Percentiles rank a stretch among this genome's conserved stretches.
Evolutionary conservation across 2,113 vertebrate species (phyloP).

Genomic region (Merops nubicus): DNA sequence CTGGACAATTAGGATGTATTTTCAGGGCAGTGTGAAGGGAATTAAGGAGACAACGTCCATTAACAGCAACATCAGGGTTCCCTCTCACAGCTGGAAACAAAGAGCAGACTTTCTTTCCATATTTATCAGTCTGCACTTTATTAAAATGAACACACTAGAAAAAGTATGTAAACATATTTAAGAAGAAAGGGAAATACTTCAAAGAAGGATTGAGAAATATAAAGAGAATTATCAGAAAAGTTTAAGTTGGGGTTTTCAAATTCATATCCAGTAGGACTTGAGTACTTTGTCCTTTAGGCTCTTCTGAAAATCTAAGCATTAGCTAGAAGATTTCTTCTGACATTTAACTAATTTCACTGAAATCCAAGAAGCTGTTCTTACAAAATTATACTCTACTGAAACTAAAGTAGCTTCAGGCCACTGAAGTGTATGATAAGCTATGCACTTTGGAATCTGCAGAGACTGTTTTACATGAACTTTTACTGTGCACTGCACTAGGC

Average conservation of each 20-base stretch:
- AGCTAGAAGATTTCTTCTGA: neutral
- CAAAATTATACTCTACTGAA: neutral
- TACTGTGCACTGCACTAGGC: neutral
- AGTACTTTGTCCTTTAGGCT: neutral
- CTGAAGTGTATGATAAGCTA: neutral
- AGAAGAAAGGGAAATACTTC: neutral
- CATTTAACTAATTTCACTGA: neutral
- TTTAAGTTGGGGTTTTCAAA: neutral
- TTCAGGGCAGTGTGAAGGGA: neutral
- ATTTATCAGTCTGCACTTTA: conserved; percentile 38
- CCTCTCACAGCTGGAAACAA: conserved; percentile 23
- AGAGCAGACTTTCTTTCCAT: neutral
- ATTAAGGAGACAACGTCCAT: conserved; percentile 4
- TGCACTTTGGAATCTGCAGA: neutral
- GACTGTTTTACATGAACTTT: neutral
- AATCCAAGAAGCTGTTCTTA: neutral
- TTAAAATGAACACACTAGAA: neutral
- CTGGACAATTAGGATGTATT: neutral
- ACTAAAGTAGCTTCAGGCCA: neutral
- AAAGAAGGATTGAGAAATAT: neutral
- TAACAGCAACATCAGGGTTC: neutral
- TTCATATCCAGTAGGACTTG: neutral
- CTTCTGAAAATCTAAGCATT: neutral
- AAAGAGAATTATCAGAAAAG: neutral
- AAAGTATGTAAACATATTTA: neutral